phyloP scores from a whole-genome alignment of 2,113 vertebrate genomes.

The Cisticola juncidis region DNA sequence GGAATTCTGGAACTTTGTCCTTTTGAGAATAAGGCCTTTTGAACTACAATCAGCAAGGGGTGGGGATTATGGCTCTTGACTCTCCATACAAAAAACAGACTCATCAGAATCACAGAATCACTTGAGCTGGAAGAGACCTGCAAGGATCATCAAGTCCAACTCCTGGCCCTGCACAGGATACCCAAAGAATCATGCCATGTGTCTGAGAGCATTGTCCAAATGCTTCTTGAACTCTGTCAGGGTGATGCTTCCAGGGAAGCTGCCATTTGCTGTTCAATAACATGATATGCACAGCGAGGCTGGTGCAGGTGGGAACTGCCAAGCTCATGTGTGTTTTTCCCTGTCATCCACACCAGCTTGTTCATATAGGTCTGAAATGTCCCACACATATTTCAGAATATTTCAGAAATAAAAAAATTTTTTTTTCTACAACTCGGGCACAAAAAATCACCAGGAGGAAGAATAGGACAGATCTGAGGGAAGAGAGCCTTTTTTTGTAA shows the following conservation, averaged over 20 bases:
- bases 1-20: background rate
- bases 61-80: background rate
- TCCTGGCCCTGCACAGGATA: background rate
- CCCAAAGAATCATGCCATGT: background rate
- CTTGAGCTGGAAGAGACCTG: background rate
- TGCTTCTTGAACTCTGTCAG: background rate
- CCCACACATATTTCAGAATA: background rate
- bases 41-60: background rate
- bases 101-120: background rate
- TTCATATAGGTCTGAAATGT: background rate
- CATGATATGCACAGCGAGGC: fast-evolving
- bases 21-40: background rate
- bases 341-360: background rate
- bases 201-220: background rate
- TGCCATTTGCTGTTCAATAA: background rate
- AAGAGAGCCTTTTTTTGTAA: background rate
- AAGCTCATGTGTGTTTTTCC: fast-evolving
- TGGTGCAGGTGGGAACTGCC: fast-evolving
- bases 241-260: background rate
- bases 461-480: background rate
- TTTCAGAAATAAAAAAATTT: background rate
- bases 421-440: background rate
- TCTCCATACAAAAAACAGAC: background rate
- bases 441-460: background rate
- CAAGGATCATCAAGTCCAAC: background rate